Base-by-base conservation (phyloP, 1,140 invertebrate genomes). In the Drosophila kanapiae region DNA sequence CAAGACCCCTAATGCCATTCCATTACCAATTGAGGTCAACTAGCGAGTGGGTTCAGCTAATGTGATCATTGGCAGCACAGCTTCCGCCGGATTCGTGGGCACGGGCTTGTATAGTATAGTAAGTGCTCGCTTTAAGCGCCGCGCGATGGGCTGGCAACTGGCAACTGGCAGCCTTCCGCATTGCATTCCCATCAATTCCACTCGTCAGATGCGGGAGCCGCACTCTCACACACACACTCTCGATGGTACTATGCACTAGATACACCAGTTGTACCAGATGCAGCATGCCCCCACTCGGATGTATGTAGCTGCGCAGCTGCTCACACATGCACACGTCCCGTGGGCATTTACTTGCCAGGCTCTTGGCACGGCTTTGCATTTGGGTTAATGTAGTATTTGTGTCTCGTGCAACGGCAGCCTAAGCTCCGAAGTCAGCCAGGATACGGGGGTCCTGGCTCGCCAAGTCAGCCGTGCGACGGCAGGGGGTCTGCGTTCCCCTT, bases 331-430 rank as follows among this genome's bases (percentile, higher is more conserved):
- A 82, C 75, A 75, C 65, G 59, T 84, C 85, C 75, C 69, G 45
- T 62, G 81, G 84, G 76, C 72, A 81, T 82, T 87, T 75, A 76
- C 71, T 80, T 87, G 83, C 61, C 80, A 80, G 84, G 72, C 84
- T 88, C 85, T 90, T 88, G 85, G 72, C 84, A 88, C 63, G 80
- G 77, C 80, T 87, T 84, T 88, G 78, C 85, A 88, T 88, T 90
- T 88, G 84, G 84, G 84, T 88, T 90, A 88, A 88, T 88, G 85
- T 88, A 84, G 85, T 90, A 90, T 90, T 80, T 88, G 80, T 88
- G 85, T 88, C 77, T 68, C 80, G 54, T 75, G 82, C 68, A 78
- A 58, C 69, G 49, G 54, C 57, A 63, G 29, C 42, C 53, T 58
- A 57, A 77, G 56, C 45, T 72, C 38, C 45, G 31, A 42, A 72